A percentile compares a stretch with the other conserved stretches of the same genome.
Evolutionary conservation across 2,113 vertebrate genomes (phyloP).

Genomic region (Asarcornis scutulata): DNA sequence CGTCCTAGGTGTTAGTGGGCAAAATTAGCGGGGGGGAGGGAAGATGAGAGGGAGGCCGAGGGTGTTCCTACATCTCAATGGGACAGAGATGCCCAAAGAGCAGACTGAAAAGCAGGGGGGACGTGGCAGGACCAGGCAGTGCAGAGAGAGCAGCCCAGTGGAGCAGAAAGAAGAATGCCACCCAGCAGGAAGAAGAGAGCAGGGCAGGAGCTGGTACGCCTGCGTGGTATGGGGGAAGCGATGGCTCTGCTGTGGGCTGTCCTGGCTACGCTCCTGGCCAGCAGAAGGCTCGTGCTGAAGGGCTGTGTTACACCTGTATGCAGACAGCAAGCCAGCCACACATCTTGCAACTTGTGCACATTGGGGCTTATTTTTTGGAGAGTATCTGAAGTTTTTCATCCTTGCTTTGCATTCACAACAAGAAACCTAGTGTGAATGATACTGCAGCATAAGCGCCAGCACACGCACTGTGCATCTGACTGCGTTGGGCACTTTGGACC

Average conservation of each 20-base stretch:
- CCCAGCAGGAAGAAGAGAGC: neutral
- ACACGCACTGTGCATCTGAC: rapidly evolving
- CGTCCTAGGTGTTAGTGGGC: neutral
- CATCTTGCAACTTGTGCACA: rapidly evolving
- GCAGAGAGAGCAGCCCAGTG: rapidly evolving
- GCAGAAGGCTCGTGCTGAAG: neutral
- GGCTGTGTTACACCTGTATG: rapidly evolving
- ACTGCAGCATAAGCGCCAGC: rapidly evolving
- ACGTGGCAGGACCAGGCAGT: too few relatives aligned
- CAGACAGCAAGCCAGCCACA: neutral
- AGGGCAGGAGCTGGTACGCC: neutral
- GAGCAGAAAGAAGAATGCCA: neutral
- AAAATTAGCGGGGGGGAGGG: neutral
- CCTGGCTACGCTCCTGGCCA: neutral
- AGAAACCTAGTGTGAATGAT: rapidly evolving
- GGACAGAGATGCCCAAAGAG: neutral
- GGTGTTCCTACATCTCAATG: neutral
- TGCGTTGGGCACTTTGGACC: neutral
- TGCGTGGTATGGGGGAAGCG: rapidly evolving
- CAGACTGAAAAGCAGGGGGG: neutral
- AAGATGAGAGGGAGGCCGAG: neutral
- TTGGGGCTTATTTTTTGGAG: rapidly evolving
- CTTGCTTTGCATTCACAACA: neutral
- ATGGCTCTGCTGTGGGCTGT: neutral
- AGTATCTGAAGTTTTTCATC: neutral